phyloP scores from a whole-genome alignment of 2,113 vertebrate species.

The Labeo rohita region DNA sequence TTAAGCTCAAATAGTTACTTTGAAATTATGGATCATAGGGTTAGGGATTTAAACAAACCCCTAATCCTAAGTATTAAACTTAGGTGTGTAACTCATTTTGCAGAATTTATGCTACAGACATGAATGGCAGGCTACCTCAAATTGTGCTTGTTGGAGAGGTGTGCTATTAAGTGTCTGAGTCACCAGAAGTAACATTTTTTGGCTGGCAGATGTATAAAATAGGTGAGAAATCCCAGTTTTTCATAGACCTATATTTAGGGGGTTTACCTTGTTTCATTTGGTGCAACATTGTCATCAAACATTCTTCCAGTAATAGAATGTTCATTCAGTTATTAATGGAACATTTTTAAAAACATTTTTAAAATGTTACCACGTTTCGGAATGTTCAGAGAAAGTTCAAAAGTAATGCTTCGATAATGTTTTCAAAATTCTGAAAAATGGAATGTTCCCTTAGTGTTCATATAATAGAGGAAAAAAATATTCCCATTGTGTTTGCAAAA shows the following conservation, averaged over 20 bases:
- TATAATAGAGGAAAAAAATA: no score
- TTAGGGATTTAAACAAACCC: not conserved
- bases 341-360: no score
- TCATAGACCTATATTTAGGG: not conserved
- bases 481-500: no score
- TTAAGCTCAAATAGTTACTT: conserved; percentile 8
- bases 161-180: not conserved
- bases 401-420: not conserved
- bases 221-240: not conserved
- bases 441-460: no score
- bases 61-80: not conserved
- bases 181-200: not conserved
- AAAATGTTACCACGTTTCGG: no score
- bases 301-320: not conserved
- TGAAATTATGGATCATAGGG: not conserved
- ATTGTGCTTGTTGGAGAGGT: not conserved
- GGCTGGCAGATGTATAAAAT: not conserved
- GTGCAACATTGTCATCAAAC: not conserved
- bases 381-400: not conserved
- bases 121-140: not conserved
- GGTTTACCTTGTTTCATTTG: not conserved
- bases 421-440: no score
- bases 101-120: not conserved
- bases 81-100: not conserved
- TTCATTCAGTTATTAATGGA: not conserved